Evolutionary conservation across 53 echinoderm and acorn worm species (phyloP).

Genomic region (Paelopatides confundens): DNA sequence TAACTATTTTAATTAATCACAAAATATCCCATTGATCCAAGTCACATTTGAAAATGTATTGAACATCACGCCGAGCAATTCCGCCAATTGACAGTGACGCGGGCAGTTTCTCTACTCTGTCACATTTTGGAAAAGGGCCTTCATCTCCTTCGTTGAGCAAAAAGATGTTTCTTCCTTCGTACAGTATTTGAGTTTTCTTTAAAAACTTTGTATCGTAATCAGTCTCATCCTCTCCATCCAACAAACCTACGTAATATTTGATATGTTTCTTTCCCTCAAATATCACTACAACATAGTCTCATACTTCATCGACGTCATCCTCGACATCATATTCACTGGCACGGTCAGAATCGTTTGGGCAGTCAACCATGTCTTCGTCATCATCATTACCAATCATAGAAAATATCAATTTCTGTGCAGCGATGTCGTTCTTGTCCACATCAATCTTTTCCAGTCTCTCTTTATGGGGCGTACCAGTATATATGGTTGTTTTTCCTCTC

Average conservation of each 20-base stretch:
- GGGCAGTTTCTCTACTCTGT: conserved; percentile 1
- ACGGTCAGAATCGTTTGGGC: neutral
- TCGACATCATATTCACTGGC: neutral
- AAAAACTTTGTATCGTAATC: neutral
- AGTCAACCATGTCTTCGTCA: neutral
- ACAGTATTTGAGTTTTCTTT: neutral
- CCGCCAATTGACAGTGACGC: neutral
- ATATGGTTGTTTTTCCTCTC: neutral
- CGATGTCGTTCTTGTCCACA: neutral
- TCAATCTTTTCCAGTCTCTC: neutral
- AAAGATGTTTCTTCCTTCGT: too few relatives aligned
- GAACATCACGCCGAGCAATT: neutral
- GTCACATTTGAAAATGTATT: conserved; percentile 21
- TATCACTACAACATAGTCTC: neutral
- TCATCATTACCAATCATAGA: neutral
- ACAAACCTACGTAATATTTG: neutral
- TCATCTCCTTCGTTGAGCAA: too few relatives aligned
- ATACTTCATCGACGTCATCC: neutral
- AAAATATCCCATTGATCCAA: neutral
- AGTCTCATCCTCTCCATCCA: too few relatives aligned
- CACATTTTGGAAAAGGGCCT: neutral
- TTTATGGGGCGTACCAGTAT: neutral
- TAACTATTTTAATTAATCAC: too few relatives aligned
- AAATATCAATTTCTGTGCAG: neutral
- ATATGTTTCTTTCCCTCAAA: too few relatives aligned